Percentiles rank a stretch among this genome's conserved stretches.
Conservation (phyloP, 2,888 invertebrate species). For the Caradrina kadenii region DNA sequence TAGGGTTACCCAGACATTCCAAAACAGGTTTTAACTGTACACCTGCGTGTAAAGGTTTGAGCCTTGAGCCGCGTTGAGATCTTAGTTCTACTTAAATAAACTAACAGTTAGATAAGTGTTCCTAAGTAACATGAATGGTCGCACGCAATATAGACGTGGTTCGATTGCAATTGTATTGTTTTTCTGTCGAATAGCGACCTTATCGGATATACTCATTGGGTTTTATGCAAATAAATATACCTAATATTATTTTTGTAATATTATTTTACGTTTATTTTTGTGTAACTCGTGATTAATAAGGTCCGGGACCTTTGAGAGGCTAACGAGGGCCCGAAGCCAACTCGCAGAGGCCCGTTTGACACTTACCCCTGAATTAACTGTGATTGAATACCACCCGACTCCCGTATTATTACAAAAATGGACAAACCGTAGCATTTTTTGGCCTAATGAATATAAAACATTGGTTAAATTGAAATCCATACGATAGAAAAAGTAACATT, state of each 20-base stretch:
- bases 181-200: background rate
- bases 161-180: slow-evolving; percentile 4
- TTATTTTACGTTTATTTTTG: no score
- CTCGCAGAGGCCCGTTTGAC: no score
- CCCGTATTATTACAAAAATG: background rate
- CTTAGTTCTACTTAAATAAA: slow-evolving; percentile 9
- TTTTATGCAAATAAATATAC: no score
- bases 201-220: background rate
- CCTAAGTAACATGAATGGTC: slow-evolving; percentile 21
- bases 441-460: no score
- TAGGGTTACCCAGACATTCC: background rate
- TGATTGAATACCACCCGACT: no score
- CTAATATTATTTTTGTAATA: no score
- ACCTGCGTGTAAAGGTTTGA: slow-evolving; percentile 8
- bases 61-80: slow-evolving; percentile 3
- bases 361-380: no score
- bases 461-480: no score
- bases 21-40: slow-evolving; percentile 8
- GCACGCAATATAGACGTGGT: background rate
- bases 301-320: no score
- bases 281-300: no score
- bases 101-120: slow-evolving; percentile 26
- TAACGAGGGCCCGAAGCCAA: no score
- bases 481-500: no score
- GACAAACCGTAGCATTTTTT: background rate